A percentile compares a stretch with the other conserved stretches of the same genome.
Conservation (phyloP, 2,797 vertebrate species). For the Hippoglossus hippoglossus region DNA sequence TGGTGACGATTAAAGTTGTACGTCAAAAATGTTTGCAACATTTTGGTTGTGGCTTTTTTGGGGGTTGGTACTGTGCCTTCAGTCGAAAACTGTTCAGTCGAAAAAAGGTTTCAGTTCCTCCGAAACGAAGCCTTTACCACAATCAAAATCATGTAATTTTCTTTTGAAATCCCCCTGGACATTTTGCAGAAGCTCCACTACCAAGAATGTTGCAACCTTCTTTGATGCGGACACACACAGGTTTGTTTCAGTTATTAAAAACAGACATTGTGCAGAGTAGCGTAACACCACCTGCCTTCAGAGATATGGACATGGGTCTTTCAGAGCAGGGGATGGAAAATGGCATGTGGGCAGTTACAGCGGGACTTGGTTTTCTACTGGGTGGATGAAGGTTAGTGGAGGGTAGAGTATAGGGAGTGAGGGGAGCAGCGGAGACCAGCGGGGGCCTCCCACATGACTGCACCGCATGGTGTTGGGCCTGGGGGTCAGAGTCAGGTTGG, state of each 20-base stretch:
- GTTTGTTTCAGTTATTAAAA: slow-evolving; percentile 29
- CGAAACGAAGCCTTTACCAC: background rate
- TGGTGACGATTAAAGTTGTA: background rate
- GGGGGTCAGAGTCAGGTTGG: slow-evolving; percentile 40
- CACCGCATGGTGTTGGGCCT: slow-evolving; percentile 27
- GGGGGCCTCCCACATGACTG: slow-evolving; percentile 54
- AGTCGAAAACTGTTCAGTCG: background rate
- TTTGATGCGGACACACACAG: slow-evolving; percentile 13
- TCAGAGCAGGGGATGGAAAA: slow-evolving; percentile 32
- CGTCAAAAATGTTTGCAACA: slow-evolving; percentile 48
- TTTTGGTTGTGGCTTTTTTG: background rate
- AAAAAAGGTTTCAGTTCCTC: too few species aligned
- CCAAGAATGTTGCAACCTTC: slow-evolving; percentile 33
- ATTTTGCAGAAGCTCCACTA: slow-evolving; percentile 2
- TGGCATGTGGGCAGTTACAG: slow-evolving; percentile 35
- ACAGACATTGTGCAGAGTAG: slow-evolving; percentile 15
- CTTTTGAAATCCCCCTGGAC: rapidly evolving
- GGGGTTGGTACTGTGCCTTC: background rate
- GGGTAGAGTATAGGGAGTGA: slow-evolving; percentile 24
- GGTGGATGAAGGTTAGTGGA: slow-evolving; percentile 22
- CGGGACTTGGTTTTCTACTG: slow-evolving; percentile 33
- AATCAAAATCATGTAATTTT: background rate
- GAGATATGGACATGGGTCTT: slow-evolving; percentile 45
- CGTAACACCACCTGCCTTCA: slow-evolving; percentile 71
- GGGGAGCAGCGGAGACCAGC: slow-evolving; percentile 29